Conservation (phyloP, 2,113 vertebrate species). For the Pangasianodon gigas region DNA sequence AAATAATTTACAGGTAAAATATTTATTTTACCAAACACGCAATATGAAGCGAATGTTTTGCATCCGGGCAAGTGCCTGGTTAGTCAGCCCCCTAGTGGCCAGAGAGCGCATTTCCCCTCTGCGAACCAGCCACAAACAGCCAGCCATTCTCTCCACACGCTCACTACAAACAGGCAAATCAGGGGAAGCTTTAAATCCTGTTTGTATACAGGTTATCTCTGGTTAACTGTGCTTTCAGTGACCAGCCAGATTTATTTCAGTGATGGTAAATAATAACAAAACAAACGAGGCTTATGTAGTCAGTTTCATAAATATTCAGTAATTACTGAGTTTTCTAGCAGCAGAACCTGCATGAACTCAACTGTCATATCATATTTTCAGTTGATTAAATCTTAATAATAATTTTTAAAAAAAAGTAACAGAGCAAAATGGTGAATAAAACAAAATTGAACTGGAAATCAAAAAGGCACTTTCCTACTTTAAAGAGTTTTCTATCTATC, state of each 20-base stretch:
- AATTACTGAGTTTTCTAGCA: too few relatives aligned
- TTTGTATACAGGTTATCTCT: background rate
- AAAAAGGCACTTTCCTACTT: too few relatives aligned
- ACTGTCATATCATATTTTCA: too few relatives aligned
- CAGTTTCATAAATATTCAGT: too few relatives aligned
- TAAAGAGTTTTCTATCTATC: too few relatives aligned
- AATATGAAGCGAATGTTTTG: slow-evolving; percentile 49
- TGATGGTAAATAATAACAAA: background rate
- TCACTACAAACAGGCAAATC: background rate
- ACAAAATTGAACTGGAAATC: too few relatives aligned
- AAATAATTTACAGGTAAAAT: background rate
- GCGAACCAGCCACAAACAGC: slow-evolving; percentile 20
- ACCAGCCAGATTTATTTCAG: background rate
- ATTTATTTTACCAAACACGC: slow-evolving; percentile 44
- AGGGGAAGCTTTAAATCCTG: too few relatives aligned
- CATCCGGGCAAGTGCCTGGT: slow-evolving; percentile 44
- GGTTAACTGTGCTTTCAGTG: background rate
- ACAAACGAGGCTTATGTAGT: background rate
- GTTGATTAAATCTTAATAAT: too few relatives aligned
- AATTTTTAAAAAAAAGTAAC: too few relatives aligned
- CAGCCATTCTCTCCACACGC: background rate
- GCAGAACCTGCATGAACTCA: too few relatives aligned
- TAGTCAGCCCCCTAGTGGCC: slow-evolving; percentile 54
- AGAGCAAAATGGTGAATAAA: too few relatives aligned
- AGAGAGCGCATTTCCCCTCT: slow-evolving; percentile 8